Evolutionary conservation across 2,888 invertebrate species (phyloP).

Genomic region (Luperina nickerlii): DNA sequence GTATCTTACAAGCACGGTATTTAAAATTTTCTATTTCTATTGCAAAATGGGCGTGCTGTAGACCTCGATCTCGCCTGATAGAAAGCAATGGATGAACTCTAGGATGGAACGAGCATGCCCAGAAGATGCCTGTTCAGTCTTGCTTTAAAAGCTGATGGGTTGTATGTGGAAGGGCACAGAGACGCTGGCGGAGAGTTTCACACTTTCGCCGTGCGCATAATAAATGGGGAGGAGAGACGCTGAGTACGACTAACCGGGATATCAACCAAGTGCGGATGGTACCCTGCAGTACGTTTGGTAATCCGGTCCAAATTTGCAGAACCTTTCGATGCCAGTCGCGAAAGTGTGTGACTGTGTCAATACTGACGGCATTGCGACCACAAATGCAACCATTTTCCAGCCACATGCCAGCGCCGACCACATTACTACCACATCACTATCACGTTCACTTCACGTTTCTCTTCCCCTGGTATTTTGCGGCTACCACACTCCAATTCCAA

Average conservation of each 20-base stretch:
- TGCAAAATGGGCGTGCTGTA: background rate
- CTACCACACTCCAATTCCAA: background rate
- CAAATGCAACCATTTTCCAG: background rate
- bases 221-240: too few relatives aligned
- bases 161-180: too few relatives aligned
- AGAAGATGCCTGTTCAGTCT: background rate
- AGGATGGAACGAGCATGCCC: background rate
- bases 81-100: background rate
- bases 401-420: background rate
- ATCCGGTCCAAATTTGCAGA: too few relatives aligned
- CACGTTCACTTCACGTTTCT: too few relatives aligned
- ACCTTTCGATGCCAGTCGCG: background rate
- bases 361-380: too few relatives aligned
- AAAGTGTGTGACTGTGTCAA: background rate
- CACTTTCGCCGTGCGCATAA: too few relatives aligned
- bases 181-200: too few relatives aligned
- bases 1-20: too few relatives aligned
- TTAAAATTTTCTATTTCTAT: background rate
- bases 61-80: background rate
- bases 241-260: too few relatives aligned
- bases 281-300: too few relatives aligned
- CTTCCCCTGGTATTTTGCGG: background rate
- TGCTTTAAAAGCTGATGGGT: background rate
- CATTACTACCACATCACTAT: too few relatives aligned
- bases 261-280: background rate